Base-by-base conservation (phyloP, 2,113 vertebrate genomes). In the Poecile atricapillus region DNA sequence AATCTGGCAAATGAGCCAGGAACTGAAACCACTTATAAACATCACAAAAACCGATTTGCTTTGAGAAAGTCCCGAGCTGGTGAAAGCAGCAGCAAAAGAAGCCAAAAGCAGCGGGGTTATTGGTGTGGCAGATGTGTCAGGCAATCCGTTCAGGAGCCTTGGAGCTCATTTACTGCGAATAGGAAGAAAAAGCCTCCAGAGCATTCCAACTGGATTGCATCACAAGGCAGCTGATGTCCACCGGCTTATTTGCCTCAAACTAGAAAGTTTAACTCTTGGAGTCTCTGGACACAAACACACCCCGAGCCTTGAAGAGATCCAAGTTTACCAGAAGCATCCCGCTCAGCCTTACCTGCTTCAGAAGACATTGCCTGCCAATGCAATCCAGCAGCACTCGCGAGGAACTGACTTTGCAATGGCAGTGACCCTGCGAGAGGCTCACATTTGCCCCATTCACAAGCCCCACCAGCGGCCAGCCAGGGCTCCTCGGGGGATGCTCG, bases 121-220 rank as follows among this genome's bases (percentile, higher is more conserved):
- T 15, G 2, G 31, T 50, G 81, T 60, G 44, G 80, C 67, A 82
- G 73, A 76, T 43, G 30, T 13, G 65, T 43, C 49, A 37, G 60
- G 53, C 81, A 90, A 28, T 53, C 5, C 0, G 67, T 30, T 59
- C 68, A 69, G 80, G 69, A 73, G 50, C 83, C 53, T 73, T 78
- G 55, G 94, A 78, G 60, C 79, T 75, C 69, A 43, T 82, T 91
- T 87, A 76, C 60, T 62, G 20, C 69, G 35, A 79, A 67, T 2
- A 73, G 75, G 37, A 95, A 27, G 56, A 56, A 82, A 93, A 83
- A 94, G 47, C n/a, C 73, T 90, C 87, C 33, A 74, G 19, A 88
- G 71, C 89, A 93, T 97, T 97, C 95, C 95, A 95, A 68, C 41
- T 62, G 52, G 64, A 90, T 78, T 93, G 86, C 83, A 95, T 94